These are phyloP conservation scores for Zophobas atratus DNA, from an alignment of 1,140 invertebrate genomes.

Conservation along the genomic window DNA sequence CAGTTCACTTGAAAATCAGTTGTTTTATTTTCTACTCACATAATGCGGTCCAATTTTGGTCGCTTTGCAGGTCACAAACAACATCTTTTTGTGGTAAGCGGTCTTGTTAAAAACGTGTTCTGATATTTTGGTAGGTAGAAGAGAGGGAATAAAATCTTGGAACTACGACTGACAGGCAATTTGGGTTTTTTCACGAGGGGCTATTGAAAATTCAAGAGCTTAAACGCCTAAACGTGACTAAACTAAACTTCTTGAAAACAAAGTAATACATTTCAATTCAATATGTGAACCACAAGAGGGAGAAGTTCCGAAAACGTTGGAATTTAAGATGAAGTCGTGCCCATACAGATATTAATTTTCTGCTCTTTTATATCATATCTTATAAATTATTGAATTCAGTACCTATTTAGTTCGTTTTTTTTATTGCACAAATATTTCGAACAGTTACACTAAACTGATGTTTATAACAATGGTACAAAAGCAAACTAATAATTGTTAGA, in stretches of 20 bases:
- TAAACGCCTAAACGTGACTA: slow-evolving; percentile 38
- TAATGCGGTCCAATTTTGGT: neutral
- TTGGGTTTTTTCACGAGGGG: slow-evolving; percentile 1
- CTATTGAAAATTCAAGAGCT: slow-evolving; percentile 42
- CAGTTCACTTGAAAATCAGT: neutral
- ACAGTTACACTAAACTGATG: too few species aligned
- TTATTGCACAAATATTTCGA: too few species aligned
- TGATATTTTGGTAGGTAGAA: neutral
- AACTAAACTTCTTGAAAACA: slow-evolving; percentile 41
- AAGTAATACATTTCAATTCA: slow-evolving; percentile 43
- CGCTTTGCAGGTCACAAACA: neutral
- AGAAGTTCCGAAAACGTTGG: slow-evolving; percentile 23
- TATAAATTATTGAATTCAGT: too few species aligned
- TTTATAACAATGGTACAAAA: too few species aligned
- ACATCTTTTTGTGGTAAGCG: neutral
- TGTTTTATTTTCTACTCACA: neutral
- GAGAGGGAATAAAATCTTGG: slow-evolving; percentile 26
- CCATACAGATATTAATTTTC: slow-evolving; percentile 36
- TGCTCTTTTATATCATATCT: too few species aligned
- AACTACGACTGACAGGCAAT: slow-evolving; percentile 23
- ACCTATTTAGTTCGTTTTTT: too few species aligned
- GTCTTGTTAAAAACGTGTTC: neutral
- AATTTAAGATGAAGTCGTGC: slow-evolving; percentile 36
- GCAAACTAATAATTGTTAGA: too few species aligned
- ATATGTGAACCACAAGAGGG: slow-evolving; percentile 33